Evolutionary conservation across 2,797 vertebrate species (phyloP).

Genomic region (Octomys mimax): DNA sequence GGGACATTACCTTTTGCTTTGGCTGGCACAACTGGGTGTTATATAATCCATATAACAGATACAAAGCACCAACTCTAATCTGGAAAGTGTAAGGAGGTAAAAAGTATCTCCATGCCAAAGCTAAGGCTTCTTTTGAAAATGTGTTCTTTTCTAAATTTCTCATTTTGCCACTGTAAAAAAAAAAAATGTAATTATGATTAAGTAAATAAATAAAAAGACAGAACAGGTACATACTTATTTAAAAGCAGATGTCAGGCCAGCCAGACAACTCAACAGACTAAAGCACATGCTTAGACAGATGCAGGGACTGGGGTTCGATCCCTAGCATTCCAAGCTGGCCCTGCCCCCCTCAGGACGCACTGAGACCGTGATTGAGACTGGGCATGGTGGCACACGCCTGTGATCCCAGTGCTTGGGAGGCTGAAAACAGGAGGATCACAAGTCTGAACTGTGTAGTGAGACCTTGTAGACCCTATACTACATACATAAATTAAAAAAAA

Average conservation of each 20-base stretch:
- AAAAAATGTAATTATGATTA: conserved; percentile 54
- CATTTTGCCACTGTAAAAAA: conserved; percentile 88
- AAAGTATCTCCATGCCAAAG: conserved; percentile 90
- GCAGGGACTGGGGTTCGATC: no score
- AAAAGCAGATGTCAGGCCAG: background rate
- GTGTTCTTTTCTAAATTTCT: conserved; percentile 88
- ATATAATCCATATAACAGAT: conserved; percentile 95
- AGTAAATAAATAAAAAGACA: background rate
- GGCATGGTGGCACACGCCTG: no score
- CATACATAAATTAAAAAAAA: no score
- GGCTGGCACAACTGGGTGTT: conserved; percentile 92
- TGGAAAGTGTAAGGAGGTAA: conserved; percentile 96
- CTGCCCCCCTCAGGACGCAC: no score
- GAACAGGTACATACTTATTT: background rate
- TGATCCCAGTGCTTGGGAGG: no score
- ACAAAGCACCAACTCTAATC: conserved; percentile 96
- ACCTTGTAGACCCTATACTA: no score
- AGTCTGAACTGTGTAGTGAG: no score
- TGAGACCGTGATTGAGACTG: no score
- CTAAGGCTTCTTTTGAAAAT: conserved; percentile 91
- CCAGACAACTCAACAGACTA: no score
- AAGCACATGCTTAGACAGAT: no score
- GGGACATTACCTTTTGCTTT: conserved; percentile 92
- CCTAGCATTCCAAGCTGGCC: no score
- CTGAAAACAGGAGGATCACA: no score